Conservation (phyloP, 2,888 invertebrate species). For the Leptarthrus brevirostris region DNA sequence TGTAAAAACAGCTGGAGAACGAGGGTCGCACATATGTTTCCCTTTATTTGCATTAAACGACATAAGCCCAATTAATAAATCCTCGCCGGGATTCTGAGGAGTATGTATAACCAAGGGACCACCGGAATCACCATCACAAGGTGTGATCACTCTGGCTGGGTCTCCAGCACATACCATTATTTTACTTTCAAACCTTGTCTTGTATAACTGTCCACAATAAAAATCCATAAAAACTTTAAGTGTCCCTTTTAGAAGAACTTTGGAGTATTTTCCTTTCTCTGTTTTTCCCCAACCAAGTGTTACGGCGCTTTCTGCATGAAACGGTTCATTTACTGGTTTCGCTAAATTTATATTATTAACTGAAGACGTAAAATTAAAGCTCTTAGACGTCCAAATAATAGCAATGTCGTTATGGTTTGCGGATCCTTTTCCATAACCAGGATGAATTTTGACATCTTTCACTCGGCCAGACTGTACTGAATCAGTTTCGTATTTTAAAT, state of each 20-base stretch:
- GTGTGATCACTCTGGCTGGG: background rate
- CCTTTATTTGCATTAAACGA: background rate
- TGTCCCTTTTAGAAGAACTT: background rate
- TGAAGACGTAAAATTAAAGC: background rate
- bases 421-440: background rate
- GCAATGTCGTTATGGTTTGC: background rate
- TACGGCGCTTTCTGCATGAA: background rate
- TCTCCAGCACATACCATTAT: background rate
- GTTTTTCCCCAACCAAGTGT: conserved; percentile 12
- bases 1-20: background rate
- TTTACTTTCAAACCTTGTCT: background rate
- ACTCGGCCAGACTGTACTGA: background rate
- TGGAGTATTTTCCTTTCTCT: background rate
- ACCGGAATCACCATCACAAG: conserved; percentile 7
- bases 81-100: background rate
- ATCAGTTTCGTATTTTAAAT: background rate
- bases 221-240: background rate
- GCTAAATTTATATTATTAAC: background rate
- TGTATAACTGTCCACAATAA: background rate
- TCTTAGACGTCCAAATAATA: conserved; percentile 8
- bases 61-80: background rate
- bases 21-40: background rate
- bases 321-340: background rate
- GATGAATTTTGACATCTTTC: background rate
- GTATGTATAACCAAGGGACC: background rate